Evolutionary conservation across 2,888 invertebrate species (phyloP).

Genomic region (Leucophenga maculata): DNA sequence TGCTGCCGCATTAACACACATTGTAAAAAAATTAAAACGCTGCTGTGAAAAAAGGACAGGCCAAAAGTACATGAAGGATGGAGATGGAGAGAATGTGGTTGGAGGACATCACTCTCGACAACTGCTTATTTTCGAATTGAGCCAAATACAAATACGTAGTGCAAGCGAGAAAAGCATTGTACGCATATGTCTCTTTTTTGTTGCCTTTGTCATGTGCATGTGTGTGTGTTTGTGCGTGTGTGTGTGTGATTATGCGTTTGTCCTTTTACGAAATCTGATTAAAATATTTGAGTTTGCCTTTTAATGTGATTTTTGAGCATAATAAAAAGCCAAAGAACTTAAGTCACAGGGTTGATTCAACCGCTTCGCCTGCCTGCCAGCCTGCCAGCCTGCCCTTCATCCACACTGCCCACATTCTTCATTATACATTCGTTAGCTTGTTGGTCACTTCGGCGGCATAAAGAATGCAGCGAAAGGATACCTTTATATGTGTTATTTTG

Average conservation of each 20-base stretch:
- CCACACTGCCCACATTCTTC: no score
- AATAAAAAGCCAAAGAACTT: constrained; percentile 55
- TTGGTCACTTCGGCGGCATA: constrained; percentile 4
- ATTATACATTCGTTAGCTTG: no score
- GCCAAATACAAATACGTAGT: constrained; percentile 33
- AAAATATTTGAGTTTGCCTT: constrained; percentile 71
- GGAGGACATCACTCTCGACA: constrained; percentile 37
- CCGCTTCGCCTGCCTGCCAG: no score
- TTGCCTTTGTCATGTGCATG: constrained; percentile 23
- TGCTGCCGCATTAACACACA: constrained; percentile 63
- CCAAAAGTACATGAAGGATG: constrained; percentile 6
- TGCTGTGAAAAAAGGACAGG: constrained; percentile 25
- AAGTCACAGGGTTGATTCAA: constrained; percentile 2
- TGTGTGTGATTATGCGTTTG: constrained; percentile 43
- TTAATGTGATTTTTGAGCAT: constrained; percentile 71
- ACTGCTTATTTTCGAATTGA: constrained; percentile 43
- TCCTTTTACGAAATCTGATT: constrained; percentile 69
- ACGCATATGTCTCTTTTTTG: neutral
- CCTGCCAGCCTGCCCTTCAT: no score
- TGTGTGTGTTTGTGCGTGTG: constrained; percentile 37
- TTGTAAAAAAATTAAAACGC: constrained; percentile 44
- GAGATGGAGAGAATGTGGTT: constrained; percentile 33
- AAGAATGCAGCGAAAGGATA: no score
- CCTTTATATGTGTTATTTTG: neutral
- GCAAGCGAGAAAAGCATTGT: neutral